Percentiles rank a stretch among this genome's conserved stretches.
Evolutionary conservation across 2,113 vertebrate genomes (phyloP).

Genomic region (Aegotheles bennettii): DNA sequence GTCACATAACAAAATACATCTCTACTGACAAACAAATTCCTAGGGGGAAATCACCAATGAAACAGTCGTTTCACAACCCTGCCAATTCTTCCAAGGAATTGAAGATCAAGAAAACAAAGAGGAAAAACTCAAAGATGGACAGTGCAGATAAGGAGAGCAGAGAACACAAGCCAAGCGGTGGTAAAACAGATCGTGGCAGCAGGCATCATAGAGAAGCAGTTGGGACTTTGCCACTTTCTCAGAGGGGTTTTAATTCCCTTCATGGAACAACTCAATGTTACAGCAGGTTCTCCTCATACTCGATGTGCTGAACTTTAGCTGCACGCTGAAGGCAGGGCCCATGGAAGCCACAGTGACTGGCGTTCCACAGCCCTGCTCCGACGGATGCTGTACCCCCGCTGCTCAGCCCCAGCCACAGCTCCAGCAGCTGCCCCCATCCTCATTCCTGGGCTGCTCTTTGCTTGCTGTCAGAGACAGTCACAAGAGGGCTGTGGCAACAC

Average conservation of each 20-base stretch:
- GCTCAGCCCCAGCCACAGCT: not conserved
- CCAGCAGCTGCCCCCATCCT: not conserved
- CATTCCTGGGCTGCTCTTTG: not conserved
- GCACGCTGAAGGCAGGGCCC: not conserved
- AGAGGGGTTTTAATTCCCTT: not conserved
- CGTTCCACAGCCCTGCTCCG: not conserved
- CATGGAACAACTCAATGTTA: not conserved
- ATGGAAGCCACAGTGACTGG: not conserved
- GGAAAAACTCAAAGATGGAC: not conserved
- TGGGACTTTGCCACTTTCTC: not conserved
- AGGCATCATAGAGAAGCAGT: not conserved
- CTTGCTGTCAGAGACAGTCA: not conserved
- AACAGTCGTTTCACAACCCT: not conserved
- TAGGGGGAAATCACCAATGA: not conserved
- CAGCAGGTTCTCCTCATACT: not conserved
- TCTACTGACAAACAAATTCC: not conserved
- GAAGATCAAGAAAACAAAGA: not conserved
- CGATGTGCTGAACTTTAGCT: not conserved
- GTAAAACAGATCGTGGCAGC: not conserved
- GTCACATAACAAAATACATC: not conserved
- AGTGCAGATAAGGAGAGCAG: not conserved
- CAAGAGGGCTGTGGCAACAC: constrained; percentile 8
- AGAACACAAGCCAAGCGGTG: not conserved
- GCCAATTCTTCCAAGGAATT: not conserved
- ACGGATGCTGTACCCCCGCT: rapidly evolving